Evolutionary conservation across 2,888 invertebrate genomes (phyloP).

Genomic region (Ectobius pallidus): DNA sequence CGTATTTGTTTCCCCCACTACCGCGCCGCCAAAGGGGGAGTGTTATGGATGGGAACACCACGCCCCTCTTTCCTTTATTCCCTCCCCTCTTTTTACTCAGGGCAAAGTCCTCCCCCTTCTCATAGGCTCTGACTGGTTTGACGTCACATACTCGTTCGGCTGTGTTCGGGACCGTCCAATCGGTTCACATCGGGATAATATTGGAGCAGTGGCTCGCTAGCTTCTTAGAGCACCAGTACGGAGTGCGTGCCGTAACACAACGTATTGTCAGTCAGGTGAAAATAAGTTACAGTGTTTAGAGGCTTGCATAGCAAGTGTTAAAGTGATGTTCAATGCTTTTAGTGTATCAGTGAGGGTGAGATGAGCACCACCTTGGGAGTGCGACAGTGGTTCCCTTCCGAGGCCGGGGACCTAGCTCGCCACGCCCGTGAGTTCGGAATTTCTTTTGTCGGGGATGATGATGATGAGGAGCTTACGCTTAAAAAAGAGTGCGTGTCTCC

Average conservation of each 20-base stretch:
- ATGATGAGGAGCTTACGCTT: conserved; percentile 30
- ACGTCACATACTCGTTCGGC: conserved; percentile 39
- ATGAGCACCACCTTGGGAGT: conserved; percentile 43
- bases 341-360: conserved; percentile 11
- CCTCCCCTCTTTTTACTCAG: conserved; percentile 35
- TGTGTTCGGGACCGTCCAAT: conserved; percentile 23
- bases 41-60: conserved; percentile 37
- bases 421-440: conserved; percentile 43
- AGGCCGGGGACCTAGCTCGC: conserved; percentile 34
- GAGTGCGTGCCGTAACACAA: background rate
- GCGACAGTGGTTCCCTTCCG: conserved; percentile 39
- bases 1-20: conserved; percentile 14
- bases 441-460: conserved; percentile 42
- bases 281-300: conserved; percentile 13
- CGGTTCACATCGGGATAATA: conserved; percentile 26
- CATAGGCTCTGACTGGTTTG: conserved; percentile 36
- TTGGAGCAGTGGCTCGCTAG: conserved; percentile 23
- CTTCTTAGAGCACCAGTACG: conserved; percentile 12
- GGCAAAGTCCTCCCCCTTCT: conserved; percentile 36
- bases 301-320: background rate
- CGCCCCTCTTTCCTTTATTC: conserved; percentile 40
- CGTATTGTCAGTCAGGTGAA: conserved; percentile 10
- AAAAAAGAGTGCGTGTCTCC: conserved; percentile 34
- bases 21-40: conserved; percentile 27
- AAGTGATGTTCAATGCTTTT: background rate